A percentile compares a stretch with the other conserved stretches of the same genome.
These are phyloP conservation scores for Trichopoda pennipes DNA, from an alignment of 2,888 invertebrate species.

Conservation along the genomic window DNA sequence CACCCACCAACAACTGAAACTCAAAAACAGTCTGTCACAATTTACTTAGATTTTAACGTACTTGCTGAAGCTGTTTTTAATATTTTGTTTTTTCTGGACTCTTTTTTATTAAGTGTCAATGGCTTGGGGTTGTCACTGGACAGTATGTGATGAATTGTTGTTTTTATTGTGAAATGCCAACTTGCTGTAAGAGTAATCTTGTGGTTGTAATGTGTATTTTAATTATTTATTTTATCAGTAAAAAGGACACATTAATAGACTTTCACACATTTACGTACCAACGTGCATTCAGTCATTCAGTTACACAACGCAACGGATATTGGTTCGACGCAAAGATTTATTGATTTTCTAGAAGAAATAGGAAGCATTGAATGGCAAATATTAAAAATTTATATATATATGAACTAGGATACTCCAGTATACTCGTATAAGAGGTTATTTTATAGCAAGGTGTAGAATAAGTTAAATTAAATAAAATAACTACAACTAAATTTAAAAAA, in stretches of 20 bases:
- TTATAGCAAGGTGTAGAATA: neutral
- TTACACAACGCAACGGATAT: neutral
- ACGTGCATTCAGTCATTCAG: neutral
- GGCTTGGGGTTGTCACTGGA: slow-evolving; percentile 28
- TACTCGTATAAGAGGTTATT: too few relatives aligned
- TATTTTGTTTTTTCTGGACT: slow-evolving; percentile 13
- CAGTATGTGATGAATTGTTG: slow-evolving; percentile 36
- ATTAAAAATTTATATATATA: slow-evolving; percentile 69
- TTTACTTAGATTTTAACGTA: neutral
- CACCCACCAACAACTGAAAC: neutral
- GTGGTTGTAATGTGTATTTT: slow-evolving; percentile 22
- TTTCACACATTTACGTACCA: neutral
- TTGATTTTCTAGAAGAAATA: slow-evolving; percentile 68
- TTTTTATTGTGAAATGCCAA: slow-evolving; percentile 14
- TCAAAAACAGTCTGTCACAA: neutral
- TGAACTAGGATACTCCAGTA: neutral
- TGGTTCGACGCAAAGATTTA: slow-evolving; percentile 52
- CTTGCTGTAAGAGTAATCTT: neutral
- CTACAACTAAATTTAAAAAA: too few relatives aligned
- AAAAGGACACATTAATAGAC: slow-evolving; percentile 2
- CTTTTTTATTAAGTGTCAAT: slow-evolving; percentile 28
- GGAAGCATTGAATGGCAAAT: slow-evolving; percentile 78
- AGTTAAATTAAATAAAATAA: too few relatives aligned
- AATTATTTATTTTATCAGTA: slow-evolving; percentile 38
- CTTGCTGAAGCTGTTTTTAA: slow-evolving; percentile 7